Conservation (phyloP, 2,113 vertebrate genomes). For the Mormyrus lacerda region DNA sequence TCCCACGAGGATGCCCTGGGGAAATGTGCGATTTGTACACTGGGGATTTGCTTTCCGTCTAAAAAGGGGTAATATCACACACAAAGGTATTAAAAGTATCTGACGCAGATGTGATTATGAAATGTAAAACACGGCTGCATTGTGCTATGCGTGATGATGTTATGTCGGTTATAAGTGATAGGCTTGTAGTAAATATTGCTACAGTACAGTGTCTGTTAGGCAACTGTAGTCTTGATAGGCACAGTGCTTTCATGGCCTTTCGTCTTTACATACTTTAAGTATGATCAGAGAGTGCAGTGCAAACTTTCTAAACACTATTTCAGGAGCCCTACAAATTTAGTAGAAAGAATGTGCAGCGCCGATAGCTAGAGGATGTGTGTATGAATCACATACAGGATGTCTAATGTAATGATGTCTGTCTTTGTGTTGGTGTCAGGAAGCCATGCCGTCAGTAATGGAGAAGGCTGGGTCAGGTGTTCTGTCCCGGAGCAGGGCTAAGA, state of each 20-base stretch:
- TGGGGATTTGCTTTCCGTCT: not conserved
- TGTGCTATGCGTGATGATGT: not conserved
- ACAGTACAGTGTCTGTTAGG: not conserved
- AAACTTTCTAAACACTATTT: not conserved
- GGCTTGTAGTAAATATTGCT: not conserved
- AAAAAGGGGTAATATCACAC: not conserved
- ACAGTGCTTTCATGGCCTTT: not conserved
- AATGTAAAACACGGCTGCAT: not conserved
- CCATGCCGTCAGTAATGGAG: constrained; percentile 84
- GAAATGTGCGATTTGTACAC: not conserved
- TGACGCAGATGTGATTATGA: not conserved
- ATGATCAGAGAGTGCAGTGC: not conserved
- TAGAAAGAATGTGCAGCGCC: not conserved
- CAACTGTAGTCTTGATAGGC: not conserved
- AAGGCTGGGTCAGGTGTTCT: constrained; percentile 74
- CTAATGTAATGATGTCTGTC: constrained; percentile 3
- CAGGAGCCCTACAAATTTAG: not conserved
- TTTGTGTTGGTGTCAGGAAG: constrained; percentile 33
- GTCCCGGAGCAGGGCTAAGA: constrained; percentile 80
- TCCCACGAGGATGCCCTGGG: not conserved
- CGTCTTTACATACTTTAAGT: not conserved
- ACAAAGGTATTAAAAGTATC: not conserved
- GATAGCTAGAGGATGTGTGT: not conserved
- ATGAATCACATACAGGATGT: not conserved
- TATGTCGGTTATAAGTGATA: not conserved